Percentiles rank a stretch among this genome's conserved stretches.
Conservation (phyloP, 2,113 vertebrate species). For the Tetrax tetrax region DNA sequence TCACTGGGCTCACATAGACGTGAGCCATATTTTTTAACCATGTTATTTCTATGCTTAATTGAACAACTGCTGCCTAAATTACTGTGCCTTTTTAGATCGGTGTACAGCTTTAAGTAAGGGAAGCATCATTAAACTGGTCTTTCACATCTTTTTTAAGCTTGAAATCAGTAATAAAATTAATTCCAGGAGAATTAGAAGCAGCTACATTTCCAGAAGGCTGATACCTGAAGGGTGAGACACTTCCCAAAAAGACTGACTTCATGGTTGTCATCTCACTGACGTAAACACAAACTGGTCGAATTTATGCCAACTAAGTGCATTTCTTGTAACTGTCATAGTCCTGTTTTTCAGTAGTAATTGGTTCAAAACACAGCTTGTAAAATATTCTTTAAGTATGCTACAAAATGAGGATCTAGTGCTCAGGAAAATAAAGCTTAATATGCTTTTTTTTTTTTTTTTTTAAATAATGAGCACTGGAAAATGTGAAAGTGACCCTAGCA, state of each 20-base stretch:
- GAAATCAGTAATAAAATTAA: not conserved
- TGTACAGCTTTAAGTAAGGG: not conserved
- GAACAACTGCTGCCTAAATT: not conserved
- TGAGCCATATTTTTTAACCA: not conserved
- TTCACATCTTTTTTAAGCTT: not conserved
- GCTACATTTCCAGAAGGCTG: not conserved
- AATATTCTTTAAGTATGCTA: not conserved
- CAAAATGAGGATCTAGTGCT: not conserved
- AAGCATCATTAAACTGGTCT: not conserved
- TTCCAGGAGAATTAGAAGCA: not conserved
- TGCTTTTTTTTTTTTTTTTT: not conserved
- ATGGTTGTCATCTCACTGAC: not conserved
- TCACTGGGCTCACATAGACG: fast-evolving
- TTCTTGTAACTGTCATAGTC: not conserved
- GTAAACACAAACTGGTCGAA: not conserved
- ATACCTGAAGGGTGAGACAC: not conserved
- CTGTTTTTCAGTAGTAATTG: not conserved
- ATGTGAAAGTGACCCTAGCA: not conserved
- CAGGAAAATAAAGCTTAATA: not conserved
- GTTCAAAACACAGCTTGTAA: not conserved
- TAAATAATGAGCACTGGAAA: not conserved
- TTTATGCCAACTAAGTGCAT: not conserved
- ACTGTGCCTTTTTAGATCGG: not conserved
- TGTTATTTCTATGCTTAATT: not conserved
- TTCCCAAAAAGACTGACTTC: not conserved